Evolutionary conservation across 2,113 vertebrate species (phyloP).

Genomic region (Plotosus lineatus): DNA sequence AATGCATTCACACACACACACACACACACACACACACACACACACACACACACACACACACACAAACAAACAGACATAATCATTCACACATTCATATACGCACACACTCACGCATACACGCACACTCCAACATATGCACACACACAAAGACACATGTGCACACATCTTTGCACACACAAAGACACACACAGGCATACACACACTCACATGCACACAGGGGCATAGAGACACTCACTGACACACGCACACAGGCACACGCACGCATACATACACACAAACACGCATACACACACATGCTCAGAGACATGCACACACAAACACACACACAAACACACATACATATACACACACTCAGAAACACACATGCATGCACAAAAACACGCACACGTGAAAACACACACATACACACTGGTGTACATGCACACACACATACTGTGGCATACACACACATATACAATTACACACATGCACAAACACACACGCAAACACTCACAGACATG

Average conservation of each 20-base stretch:
- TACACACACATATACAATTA: neutral
- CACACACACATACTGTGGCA: neutral
- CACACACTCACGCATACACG: neutral
- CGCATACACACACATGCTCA: neutral
- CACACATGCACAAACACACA: conserved; percentile 19
- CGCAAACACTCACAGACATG: neutral
- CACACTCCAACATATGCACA: neutral
- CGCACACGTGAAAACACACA: conserved; percentile 16
- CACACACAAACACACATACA: neutral
- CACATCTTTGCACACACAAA: neutral
- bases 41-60: conserved; percentile 3
- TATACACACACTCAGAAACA: neutral
- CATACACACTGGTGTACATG: neutral
- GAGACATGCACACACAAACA: conserved; percentile 23
- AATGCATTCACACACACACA: conserved; percentile 28
- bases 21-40: neutral
- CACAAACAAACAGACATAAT: neutral
- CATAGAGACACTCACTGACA: too few species aligned
- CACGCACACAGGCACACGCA: neutral
- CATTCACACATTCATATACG: conserved; percentile 17
- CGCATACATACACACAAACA: neutral
- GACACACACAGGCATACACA: conserved; percentile 8
- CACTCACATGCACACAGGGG: conserved; percentile 12
- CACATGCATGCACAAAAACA: neutral
- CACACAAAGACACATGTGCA: neutral